Percentiles rank a stretch among this genome's conserved stretches.
phyloP scores from a whole-genome alignment of 2,888 invertebrate species.

The Platypus cylindrus region DNA sequence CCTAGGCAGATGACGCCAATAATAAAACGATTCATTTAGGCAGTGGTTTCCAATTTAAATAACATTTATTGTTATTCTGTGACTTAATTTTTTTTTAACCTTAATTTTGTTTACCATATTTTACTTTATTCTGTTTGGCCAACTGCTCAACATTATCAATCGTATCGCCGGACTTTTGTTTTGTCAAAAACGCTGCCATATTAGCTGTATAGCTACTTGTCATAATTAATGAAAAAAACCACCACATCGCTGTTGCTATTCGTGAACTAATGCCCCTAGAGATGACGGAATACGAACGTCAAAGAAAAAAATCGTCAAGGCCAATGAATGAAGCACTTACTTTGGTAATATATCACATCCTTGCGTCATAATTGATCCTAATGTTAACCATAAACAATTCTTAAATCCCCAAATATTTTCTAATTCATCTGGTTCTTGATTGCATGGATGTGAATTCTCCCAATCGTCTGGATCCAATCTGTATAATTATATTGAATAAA shows the following conservation, averaged over 20 bases:
- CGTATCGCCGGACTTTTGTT: constrained; percentile 73
- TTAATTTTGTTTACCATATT: constrained; percentile 90
- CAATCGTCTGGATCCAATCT: constrained; percentile 85
- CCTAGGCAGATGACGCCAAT: too few relatives aligned
- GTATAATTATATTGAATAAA: background rate
- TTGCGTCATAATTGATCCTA: constrained; percentile 87
- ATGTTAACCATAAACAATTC: constrained; percentile 89
- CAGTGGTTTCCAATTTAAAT: too few relatives aligned
- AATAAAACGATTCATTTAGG: too few relatives aligned
- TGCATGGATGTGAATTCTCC: constrained; percentile 88
- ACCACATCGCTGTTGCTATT: constrained; percentile 81
- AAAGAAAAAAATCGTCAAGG: too few relatives aligned
- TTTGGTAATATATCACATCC: constrained; percentile 87
- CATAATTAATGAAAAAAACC: constrained; percentile 83
- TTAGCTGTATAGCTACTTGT: constrained; percentile 92
- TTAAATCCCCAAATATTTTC: constrained; percentile 82
- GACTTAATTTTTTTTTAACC: constrained; percentile 41
- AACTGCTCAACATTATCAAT: constrained; percentile 87
- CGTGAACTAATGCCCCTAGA: constrained; percentile 76
- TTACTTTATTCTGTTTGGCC: constrained; percentile 87
- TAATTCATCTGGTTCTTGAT: constrained; percentile 71
- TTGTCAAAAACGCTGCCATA: constrained; percentile 84
- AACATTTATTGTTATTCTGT: background rate
- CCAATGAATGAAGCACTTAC: too few relatives aligned
- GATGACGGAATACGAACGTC: constrained; percentile 5